A percentile compares a stretch with the other conserved stretches of the same genome.
Evolutionary conservation across 2,888 invertebrate species (phyloP).

Genomic region (Seira sanloemensis): DNA sequence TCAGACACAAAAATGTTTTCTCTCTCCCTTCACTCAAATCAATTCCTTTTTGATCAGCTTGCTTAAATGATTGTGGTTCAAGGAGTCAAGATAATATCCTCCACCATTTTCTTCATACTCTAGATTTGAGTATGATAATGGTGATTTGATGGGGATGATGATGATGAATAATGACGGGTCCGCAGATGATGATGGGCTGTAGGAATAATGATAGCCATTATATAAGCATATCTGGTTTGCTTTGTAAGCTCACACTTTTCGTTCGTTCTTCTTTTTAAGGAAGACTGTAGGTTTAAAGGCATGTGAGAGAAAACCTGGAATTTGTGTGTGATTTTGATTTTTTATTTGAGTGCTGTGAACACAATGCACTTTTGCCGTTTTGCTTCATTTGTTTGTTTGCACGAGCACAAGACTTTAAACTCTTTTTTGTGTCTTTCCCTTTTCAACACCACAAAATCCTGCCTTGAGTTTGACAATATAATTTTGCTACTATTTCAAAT

Average conservation of each 20-base stretch:
- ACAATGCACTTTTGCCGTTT: constrained; percentile 19
- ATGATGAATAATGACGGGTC: constrained; percentile 52
- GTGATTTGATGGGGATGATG: no score
- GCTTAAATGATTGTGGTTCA: no score
- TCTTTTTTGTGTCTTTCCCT: constrained; percentile 19
- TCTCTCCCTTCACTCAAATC: no score
- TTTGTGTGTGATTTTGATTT: no score
- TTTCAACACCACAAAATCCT: no score
- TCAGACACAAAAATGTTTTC: no score
- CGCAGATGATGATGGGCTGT: constrained; percentile 43
- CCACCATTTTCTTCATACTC: neutral
- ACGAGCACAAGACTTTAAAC: constrained; percentile 1
- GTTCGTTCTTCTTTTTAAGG: no score
- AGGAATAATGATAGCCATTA: constrained; percentile 43
- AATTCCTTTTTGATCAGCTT: no score
- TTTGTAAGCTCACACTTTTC: no score
- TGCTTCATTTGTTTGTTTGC: constrained; percentile 40
- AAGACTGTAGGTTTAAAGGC: no score
- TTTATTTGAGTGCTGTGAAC: constrained; percentile 16
- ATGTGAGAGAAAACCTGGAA: no score
- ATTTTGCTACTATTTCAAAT: neutral
- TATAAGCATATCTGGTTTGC: no score
- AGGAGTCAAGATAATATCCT: neutral
- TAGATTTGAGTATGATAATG: neutral
- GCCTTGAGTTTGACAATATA: constrained; percentile 21